Percentiles rank a stretch among this genome's conserved stretches.
Conservation (phyloP, 2,113 vertebrate genomes). For the Oenanthe oenanthe region DNA sequence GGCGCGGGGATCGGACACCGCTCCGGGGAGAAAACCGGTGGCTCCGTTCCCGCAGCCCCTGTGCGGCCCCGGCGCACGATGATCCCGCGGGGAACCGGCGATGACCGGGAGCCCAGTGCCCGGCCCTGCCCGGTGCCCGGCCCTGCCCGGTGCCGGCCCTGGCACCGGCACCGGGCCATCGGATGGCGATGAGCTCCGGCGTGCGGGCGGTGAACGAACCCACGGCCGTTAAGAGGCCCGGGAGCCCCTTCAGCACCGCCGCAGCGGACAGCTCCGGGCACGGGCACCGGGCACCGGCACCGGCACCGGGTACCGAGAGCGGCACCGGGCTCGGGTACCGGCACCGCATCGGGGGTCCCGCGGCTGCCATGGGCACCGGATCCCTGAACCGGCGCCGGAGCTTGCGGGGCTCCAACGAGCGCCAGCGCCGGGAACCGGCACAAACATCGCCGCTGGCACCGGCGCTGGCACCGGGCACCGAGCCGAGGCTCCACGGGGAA, state of each 20-base stretch:
- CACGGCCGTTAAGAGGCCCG: neutral
- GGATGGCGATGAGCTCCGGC: neutral
- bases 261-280: conserved; percentile 8
- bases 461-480: neutral
- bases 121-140: neutral
- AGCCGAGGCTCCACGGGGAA: neutral
- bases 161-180: too few relatives aligned
- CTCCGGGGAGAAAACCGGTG: neutral
- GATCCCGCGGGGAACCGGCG: neutral
- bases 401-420: neutral
- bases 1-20: fast-evolving
- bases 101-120: neutral
- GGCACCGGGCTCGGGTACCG: neutral
- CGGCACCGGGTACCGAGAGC: neutral
- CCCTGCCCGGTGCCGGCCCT: neutral
- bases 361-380: too few relatives aligned
- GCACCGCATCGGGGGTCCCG: too few relatives aligned
- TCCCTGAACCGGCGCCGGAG: neutral
- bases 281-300: neutral
- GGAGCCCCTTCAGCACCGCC: neutral
- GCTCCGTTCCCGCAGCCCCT: neutral
- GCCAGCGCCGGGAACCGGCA: neutral
- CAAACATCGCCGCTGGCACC: neutral
- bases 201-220: neutral
- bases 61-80: neutral